Evolutionary conservation across 2,113 vertebrate species (phyloP), one percentile per base, ranked within the genome.

Genomic region (Pollachius pollachius): DNA sequence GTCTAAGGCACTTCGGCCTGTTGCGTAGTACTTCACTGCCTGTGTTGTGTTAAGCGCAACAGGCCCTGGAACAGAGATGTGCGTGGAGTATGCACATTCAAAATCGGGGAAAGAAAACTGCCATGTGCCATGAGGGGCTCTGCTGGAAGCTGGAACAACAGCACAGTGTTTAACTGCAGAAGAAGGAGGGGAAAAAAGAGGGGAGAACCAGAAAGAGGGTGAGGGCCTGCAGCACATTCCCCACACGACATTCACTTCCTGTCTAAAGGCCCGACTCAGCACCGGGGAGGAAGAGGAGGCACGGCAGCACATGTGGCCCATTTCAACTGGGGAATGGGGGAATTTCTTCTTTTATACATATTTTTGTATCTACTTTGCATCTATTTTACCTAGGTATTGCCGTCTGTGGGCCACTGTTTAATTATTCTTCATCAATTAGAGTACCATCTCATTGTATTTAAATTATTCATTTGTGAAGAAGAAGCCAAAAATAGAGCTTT

Each of bases 221-320:
- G 77, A 77, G 75, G 75, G 87, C 85, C 85, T 87, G 77, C 76
- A 89, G 87, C 87, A 85, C 89, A 91, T 90, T 91, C 87, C 87
- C 87, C 83, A 76, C 71, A 85, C 83, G 82, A 88, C 85, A 79
- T 80, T 84, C 88, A 87, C 89, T 92, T 91, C 91, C 91, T 91
- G 89, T 89, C 85, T 84, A 75, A 16, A 70, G 79, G 72, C 69
- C 85, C 85, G 85, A 88, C 84, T 87, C 85, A 86, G 88, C 86
- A 88, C 75, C 64, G 69, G 69, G 74, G 81, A 83, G 81, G 74
- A 86, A 79, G 81, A 84, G 69, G 62, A 65, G 59, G 81, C 75
- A 66, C 68, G 69, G 52, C 68, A 57, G 21, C 67, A 27, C 52
- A 70, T 27, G 41, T 59, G 71, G 41, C 41, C 11, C 41, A 48